A percentile compares a stretch with the other conserved stretches of the same genome.
Evolutionary conservation across 1,140 invertebrate genomes (phyloP).

Genomic region (Drosophila busckii): DNA sequence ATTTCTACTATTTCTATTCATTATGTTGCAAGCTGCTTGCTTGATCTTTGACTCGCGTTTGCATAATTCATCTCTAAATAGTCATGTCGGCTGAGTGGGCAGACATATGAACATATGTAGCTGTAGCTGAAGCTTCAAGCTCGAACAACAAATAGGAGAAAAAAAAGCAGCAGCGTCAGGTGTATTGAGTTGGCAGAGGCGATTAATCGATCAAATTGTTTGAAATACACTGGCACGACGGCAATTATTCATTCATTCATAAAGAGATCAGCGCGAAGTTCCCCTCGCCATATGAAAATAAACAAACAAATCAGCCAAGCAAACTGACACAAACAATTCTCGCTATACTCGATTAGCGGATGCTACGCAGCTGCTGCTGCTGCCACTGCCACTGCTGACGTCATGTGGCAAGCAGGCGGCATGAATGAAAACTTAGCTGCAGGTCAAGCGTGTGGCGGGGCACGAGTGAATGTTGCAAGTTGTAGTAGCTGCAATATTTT

Average conservation of each 20-base stretch:
- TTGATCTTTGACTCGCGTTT: no score
- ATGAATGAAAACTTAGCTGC: slow-evolving; percentile 43
- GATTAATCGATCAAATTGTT: slow-evolving; percentile 58
- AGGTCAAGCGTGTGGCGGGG: not conserved
- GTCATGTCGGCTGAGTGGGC: slow-evolving; percentile 6
- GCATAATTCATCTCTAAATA: slow-evolving; percentile 48
- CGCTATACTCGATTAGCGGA: slow-evolving; percentile 8
- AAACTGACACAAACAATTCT: slow-evolving; percentile 60
- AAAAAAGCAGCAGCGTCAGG: slow-evolving; percentile 4
- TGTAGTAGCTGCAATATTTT: slow-evolving; percentile 55
- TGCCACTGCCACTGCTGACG: slow-evolving; percentile 19
- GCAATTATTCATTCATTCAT: slow-evolving; percentile 74
- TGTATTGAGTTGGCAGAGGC: slow-evolving; percentile 1
- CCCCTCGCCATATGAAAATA: slow-evolving; percentile 46
- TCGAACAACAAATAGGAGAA: not conserved
- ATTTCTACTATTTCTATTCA: no score
- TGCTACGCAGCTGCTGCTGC: slow-evolving; percentile 9
- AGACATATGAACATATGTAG: no score
- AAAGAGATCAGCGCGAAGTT: slow-evolving; percentile 54
- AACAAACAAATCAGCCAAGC: slow-evolving; percentile 59
- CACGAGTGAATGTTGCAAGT: slow-evolving; percentile 13
- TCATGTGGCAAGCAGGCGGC: slow-evolving; percentile 11
- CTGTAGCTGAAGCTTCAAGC: not conserved
- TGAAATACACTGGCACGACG: slow-evolving; percentile 33
- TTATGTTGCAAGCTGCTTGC: no score